These are phyloP conservation scores for Decapterus maruadsi DNA, from an alignment of 2,797 vertebrate genomes.

Conservation along the genomic window DNA sequence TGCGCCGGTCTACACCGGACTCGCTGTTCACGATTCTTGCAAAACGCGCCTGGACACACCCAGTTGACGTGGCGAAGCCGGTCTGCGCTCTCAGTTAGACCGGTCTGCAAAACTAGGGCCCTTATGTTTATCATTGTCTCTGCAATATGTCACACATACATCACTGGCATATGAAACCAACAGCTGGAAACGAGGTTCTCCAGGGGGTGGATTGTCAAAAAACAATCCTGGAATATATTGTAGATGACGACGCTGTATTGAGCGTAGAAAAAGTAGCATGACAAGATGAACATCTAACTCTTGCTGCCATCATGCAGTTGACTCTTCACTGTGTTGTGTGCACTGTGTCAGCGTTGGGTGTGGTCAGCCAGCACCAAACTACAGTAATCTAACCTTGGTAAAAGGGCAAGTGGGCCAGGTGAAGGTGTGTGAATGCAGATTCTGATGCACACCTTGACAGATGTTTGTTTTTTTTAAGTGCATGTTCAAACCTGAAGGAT, in stretches of 20 bases:
- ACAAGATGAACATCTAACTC: not conserved
- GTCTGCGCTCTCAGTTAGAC: no score
- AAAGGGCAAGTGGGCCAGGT: constrained; percentile 10
- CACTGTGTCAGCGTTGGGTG: not conserved
- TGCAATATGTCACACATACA: constrained; percentile 13
- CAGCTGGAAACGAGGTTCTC: constrained; percentile 48
- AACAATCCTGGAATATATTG: constrained; percentile 9
- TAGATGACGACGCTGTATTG: constrained; percentile 29
- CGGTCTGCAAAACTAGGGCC: no score
- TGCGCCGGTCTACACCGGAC: no score
- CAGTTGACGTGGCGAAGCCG: no score
- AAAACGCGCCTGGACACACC: no score
- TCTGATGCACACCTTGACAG: not conserved
- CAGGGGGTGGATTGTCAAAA: constrained; percentile 30
- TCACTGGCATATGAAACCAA: constrained; percentile 21
- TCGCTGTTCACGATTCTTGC: no score
- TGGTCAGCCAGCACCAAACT: constrained; percentile 28
- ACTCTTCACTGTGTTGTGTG: not conserved
- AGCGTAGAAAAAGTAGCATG: constrained; percentile 16
- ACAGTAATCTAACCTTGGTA: constrained; percentile 1
- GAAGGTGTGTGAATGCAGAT: constrained; percentile 9
- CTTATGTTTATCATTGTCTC: constrained; percentile 8
- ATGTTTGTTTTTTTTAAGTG: no score
- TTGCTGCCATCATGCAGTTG: not conserved
- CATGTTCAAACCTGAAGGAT: not conserved